Evolutionary conservation across 30 jellyfish, hydroid and myxozoan species (phyloP), one percentile per base, ranked within the genome.

Genomic region (Aurelia aurita complex sp. Pacific): DNA sequence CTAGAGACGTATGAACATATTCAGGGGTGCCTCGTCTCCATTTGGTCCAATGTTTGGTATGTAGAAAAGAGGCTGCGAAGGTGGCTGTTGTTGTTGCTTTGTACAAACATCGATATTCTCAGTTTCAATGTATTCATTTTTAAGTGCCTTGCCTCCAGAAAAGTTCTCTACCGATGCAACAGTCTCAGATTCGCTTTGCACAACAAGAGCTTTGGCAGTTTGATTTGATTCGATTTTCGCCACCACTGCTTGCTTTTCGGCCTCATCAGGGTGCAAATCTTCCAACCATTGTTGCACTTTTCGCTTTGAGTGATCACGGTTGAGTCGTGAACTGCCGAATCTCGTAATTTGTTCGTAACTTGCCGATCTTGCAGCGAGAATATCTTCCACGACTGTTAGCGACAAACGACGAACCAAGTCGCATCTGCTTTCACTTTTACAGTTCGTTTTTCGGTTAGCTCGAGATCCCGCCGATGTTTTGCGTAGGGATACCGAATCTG

Each of bases 241-340:
- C 14, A 46, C 4, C 57, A 46, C 57, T 46, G 57, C 57, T 46
- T 46, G 57, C 57, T 46, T 46, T 19, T 46, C 64, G 4, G n/a
- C 16, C 40, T 40, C 50, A 15, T 64, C 68, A 6, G 57, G 15
- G 50, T 74, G 40, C 78, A 84, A 64, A 59, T 84, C 87, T 69
- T 84, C 79, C 19, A 84, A 78, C 93, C 93, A 84, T 51, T 73
- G 76, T 63, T 84, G 87, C 17, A 84, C 93, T 55, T 74, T 84
- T 17, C 61, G 81, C 46, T 34, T 84, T 19, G 93, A 84, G 12
- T 63, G 64, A 11, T 84, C 93, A 2, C 82, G 67, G 55, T 57
- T 69, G 5, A 40, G 33, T 16, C 18, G 34, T 1, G 38, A 42
- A 5, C 81, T 78, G 10, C 73, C 60, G 54, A 38, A 23, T 63